These are phyloP conservation scores for Microtus ochrogaster DNA, from an alignment of 2,113 vertebrate genomes.

Conservation along the genomic window DNA sequence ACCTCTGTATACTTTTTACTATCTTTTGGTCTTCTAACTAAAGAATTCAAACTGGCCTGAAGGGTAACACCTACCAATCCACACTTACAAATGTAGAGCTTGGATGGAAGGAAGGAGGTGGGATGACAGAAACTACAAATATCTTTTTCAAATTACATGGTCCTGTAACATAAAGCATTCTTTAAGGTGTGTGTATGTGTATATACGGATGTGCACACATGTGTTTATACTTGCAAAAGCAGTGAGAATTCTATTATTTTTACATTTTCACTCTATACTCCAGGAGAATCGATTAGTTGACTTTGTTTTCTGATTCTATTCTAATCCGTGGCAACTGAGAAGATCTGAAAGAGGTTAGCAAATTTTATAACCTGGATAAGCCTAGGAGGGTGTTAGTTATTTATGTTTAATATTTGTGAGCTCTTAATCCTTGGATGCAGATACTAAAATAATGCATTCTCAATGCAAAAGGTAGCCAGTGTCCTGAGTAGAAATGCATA, in stretches of 20 bases:
- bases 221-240: neutral
- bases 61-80: neutral
- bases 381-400: neutral
- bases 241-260: neutral
- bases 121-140: neutral
- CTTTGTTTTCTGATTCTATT: neutral
- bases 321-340: neutral
- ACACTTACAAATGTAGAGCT: neutral
- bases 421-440: neutral
- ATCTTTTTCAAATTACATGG: neutral
- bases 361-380: neutral
- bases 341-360: neutral
- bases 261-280: neutral
- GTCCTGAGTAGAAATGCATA: neutral
- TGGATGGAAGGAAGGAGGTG: neutral
- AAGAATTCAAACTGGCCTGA: neutral
- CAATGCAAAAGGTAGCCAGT: neutral
- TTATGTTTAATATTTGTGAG: neutral
- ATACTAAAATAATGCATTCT: neutral
- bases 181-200: neutral
- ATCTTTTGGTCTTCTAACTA: neutral
- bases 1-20: neutral
- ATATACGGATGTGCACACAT: fast-evolving
- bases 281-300: neutral
- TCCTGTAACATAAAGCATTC: neutral